Percentiles rank a stretch among this genome's conserved stretches.
These are phyloP conservation scores for Tiliacea citrago DNA, from an alignment of 2,888 invertebrate species.

Conservation along the genomic window DNA sequence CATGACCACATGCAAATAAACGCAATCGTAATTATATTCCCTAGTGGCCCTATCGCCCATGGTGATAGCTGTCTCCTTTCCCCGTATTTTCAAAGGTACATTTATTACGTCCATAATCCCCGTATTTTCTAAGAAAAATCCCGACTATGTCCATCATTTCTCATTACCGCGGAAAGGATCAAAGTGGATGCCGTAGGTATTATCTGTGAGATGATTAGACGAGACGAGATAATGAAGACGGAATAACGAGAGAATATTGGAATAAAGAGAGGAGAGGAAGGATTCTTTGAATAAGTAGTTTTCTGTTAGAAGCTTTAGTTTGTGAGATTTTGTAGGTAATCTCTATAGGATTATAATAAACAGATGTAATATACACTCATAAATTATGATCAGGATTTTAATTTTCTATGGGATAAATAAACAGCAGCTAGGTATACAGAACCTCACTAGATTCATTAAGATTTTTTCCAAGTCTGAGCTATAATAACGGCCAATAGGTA, in stretches of 20 bases:
- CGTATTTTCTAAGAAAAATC: slow-evolving; percentile 26
- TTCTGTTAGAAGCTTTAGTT: background rate
- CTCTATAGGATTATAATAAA: no score
- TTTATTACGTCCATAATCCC: slow-evolving; percentile 11
- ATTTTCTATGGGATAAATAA: background rate
- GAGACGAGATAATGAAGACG: slow-evolving; percentile 41
- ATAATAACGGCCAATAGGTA: background rate
- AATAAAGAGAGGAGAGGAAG: background rate
- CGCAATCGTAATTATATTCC: background rate
- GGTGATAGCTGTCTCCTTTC: background rate
- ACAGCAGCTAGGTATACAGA: background rate
- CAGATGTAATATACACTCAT: background rate
- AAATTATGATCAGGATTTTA: no score
- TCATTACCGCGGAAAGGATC: slow-evolving; percentile 48
- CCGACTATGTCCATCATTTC: slow-evolving; percentile 30
- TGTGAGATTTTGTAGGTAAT: background rate
- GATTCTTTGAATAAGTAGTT: slow-evolving; percentile 21
- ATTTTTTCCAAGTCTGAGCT: background rate
- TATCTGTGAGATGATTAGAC: slow-evolving; percentile 45
- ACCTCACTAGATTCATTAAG: no score
- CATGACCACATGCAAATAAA: background rate
- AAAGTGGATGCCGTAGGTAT: slow-evolving; percentile 29
- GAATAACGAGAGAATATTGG: slow-evolving; percentile 27
- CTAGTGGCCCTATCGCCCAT: background rate
- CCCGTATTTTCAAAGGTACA: slow-evolving; percentile 7